phyloP scores from a whole-genome alignment of 2,797 vertebrate species.

The Heteromormyrus szaboi region DNA sequence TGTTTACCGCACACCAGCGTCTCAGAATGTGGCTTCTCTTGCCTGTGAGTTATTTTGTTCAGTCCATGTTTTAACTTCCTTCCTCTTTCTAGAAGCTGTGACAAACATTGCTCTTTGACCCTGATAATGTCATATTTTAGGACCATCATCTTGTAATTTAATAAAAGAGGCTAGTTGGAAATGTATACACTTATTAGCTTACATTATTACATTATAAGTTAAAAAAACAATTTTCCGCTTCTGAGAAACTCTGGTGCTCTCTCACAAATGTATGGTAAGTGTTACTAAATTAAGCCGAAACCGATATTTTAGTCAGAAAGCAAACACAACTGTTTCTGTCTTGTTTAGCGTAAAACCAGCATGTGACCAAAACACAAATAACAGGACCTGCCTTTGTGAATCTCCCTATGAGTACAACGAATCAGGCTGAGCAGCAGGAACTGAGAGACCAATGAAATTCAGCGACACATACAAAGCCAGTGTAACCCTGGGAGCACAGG shows the following conservation, averaged over 20 bases:
- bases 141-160: not conserved
- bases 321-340: not conserved
- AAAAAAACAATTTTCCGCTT: not conserved
- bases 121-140: not conserved
- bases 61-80: conserved; percentile 6
- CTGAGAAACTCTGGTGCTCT: not conserved
- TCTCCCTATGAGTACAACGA: not conserved
- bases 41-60: not conserved
- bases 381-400: not conserved
- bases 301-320: not conserved
- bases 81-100: conserved; percentile 18
- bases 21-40: not conserved
- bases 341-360: not conserved
- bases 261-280: not conserved
- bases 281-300: not conserved
- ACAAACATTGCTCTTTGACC: not conserved
- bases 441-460: not conserved
- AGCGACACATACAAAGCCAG: not conserved
- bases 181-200: not conserved
- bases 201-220: not conserved
- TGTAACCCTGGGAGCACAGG: not conserved
- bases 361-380: not conserved
- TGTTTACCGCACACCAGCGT: not conserved
- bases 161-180: not conserved
- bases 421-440: not conserved